Percentiles rank a stretch among this genome's conserved stretches.
phyloP scores from a whole-genome alignment of 2,797 vertebrate genomes.

The Echiichthys vipera region DNA sequence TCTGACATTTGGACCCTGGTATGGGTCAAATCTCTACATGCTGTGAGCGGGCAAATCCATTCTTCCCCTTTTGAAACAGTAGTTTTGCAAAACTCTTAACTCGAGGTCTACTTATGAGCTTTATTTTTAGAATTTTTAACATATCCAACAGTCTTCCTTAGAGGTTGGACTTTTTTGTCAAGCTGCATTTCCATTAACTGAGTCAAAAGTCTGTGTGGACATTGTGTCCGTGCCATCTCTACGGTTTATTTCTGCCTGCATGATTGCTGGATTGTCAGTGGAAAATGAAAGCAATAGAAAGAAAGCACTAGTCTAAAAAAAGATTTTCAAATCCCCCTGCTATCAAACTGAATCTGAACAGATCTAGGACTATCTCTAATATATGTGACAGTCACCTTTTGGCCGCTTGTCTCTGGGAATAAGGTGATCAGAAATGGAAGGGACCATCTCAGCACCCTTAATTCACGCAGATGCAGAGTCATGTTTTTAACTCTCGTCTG shows the following conservation, averaged over 20 bases:
- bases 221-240: neutral
- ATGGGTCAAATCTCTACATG: neutral
- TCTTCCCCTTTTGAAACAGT: neutral
- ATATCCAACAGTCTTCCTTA: neutral
- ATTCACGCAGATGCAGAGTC: neutral
- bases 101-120: neutral
- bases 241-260: slow-evolving; percentile 5
- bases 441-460: neutral
- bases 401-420: neutral
- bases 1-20: neutral
- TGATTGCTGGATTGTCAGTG: slow-evolving; percentile 9
- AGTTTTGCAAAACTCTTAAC: too few species aligned
- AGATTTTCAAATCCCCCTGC: neutral
- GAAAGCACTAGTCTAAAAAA: neutral
- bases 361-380: neutral
- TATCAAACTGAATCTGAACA: slow-evolving; percentile 8
- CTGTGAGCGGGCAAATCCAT: neutral
- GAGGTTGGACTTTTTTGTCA: neutral
- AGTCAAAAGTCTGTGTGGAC: neutral
- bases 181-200: neutral
- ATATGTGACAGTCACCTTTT: neutral
- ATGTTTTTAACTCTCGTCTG: neutral
- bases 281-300: slow-evolving; percentile 2
- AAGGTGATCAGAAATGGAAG: neutral
- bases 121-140: neutral